These are phyloP conservation scores for Athripsodes cinereus DNA, from an alignment of 2,888 invertebrate genomes.

Conservation along the genomic window DNA sequence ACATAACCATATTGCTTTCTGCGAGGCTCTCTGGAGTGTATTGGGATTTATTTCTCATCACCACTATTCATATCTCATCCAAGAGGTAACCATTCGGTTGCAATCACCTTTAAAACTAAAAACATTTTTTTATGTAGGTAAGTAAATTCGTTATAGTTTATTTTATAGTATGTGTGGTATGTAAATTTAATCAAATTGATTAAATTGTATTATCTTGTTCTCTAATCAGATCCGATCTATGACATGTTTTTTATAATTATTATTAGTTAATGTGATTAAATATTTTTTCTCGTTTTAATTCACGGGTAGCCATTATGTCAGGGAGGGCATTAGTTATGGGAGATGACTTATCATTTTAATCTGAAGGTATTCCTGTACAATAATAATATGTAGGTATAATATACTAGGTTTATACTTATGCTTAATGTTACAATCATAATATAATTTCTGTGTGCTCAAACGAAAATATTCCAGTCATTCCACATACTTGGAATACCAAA, in stretches of 20 bases:
- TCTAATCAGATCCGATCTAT: constrained; percentile 4
- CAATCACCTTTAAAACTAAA: no score
- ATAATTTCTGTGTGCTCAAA: constrained; percentile 2
- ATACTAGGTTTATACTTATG: no score
- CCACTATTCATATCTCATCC: no score
- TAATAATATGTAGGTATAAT: no score
- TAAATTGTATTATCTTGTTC: neutral
- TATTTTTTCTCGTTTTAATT: neutral
- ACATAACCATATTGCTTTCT: no score
- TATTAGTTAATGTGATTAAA: neutral
- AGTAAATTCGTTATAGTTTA: no score
- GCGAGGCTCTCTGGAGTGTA: no score
- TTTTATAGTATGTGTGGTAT: no score
- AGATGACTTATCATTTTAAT: constrained; percentile 14
- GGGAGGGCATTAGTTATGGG: constrained; percentile 13
- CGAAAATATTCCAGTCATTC: constrained; percentile 10
- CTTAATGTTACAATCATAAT: no score
- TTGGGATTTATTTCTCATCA: no score
- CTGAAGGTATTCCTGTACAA: neutral
- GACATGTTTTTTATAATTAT: constrained; percentile 1
- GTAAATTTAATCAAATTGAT: neutral
- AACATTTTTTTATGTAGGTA: no score
- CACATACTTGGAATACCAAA: constrained; percentile 6
- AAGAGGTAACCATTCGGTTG: no score
- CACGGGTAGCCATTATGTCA: constrained; percentile 10